These are phyloP conservation scores for Gallirallus australis DNA, from an alignment of 2,797 vertebrate species.

Conservation along the genomic window DNA sequence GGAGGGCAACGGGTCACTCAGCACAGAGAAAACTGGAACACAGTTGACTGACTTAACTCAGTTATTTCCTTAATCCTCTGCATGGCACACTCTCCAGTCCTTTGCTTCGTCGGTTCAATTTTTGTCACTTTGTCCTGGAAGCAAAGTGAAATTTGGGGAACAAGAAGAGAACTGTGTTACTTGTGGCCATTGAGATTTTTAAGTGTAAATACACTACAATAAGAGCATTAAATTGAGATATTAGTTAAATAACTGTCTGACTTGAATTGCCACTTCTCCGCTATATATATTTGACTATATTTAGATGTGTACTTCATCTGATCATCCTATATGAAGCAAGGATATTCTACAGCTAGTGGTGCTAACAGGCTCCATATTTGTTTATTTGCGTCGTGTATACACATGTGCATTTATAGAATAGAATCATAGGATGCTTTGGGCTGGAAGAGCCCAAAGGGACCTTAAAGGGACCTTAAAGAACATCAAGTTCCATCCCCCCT, in stretches of 20 bases:
- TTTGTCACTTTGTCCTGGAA: neutral
- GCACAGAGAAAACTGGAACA: slow-evolving; percentile 1
- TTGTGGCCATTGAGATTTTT: neutral
- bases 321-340: neutral
- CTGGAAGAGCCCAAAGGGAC: too few relatives aligned
- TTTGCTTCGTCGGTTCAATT: neutral
- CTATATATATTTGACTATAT: neutral
- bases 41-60: slow-evolving; percentile 15
- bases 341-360: neutral
- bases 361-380: neutral
- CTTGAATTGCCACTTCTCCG: neutral
- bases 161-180: neutral
- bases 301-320: neutral
- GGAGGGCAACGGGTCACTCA: slow-evolving; percentile 7
- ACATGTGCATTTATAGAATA: too few relatives aligned
- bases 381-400: neutral
- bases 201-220: neutral
- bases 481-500: too few relatives aligned
- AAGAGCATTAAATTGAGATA: neutral
- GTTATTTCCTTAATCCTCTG: slow-evolving; percentile 35
- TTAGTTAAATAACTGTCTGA: neutral
- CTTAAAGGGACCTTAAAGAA: too few relatives aligned
- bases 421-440: too few relatives aligned
- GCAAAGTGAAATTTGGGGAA: neutral
- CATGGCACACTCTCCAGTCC: neutral